These are phyloP conservation scores for Abrostola tripartita DNA, from an alignment of 2,888 invertebrate genomes.

Conservation along the genomic window DNA sequence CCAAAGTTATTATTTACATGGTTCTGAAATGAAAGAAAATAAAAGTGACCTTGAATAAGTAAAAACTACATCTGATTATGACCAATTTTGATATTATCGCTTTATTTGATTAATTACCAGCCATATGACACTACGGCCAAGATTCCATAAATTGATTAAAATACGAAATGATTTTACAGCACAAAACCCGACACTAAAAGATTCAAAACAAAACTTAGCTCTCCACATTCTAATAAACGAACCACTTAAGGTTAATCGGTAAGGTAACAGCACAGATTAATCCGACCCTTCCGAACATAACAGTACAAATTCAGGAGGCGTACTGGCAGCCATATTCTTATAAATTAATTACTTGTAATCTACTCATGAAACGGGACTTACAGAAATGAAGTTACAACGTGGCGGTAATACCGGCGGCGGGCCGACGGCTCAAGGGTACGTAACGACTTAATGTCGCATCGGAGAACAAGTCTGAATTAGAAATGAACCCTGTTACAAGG, in stretches of 20 bases:
- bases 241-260: conserved; percentile 45
- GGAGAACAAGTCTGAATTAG: conserved; percentile 84
- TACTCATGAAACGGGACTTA: conserved; percentile 86
- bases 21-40: too few species aligned
- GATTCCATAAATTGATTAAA: too few species aligned
- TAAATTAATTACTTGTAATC: conserved; percentile 89
- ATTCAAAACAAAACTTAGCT: conserved; percentile 6
- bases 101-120: too few species aligned
- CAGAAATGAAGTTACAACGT: conserved; percentile 86
- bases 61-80: too few species aligned
- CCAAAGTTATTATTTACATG: background rate
- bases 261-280: conserved; percentile 57
- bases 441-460: conserved; percentile 82
- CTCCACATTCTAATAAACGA: conserved; percentile 17
- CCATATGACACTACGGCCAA: too few species aligned
- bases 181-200: background rate
- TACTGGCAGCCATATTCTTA: conserved; percentile 85
- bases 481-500: conserved; percentile 80
- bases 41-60: too few species aligned
- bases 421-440: conserved; percentile 74
- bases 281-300: conserved; percentile 73
- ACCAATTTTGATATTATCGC: too few species aligned
- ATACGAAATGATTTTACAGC: too few species aligned
- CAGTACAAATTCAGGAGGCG: conserved; percentile 76
- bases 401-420: conserved; percentile 54